Evolutionary conservation across 2,113 vertebrate genomes (phyloP), one percentile per base, ranked within the genome.

Genomic region (Fukomys damarensis): DNA sequence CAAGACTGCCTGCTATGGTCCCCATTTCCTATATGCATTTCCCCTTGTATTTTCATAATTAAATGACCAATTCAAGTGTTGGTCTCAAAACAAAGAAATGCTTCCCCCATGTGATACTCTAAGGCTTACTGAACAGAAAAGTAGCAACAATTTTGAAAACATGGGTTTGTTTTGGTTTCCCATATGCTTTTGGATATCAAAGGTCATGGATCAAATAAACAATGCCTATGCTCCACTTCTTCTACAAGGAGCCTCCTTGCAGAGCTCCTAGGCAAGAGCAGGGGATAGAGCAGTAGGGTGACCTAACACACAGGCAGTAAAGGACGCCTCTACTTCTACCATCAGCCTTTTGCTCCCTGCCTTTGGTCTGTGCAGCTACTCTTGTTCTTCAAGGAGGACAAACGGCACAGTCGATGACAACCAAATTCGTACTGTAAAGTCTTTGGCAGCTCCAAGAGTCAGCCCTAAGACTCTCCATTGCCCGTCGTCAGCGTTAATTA

Each of bases 401-500:
- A 41, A 88, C 91, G 66, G 52, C 19, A 49, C 11, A 2, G 19
- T 26, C 38, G 87, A 92, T 95, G 84, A 88, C 77, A 94, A 65
- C 24, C 38, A 86, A n/a, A 81, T 68, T 96, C 80, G 74, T 49
- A 79, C 79, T 65, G 56, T 46, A 89, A 83, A 49, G 5, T 92
- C 79, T 81, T 74, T 11, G 0, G 19, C 35, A 54, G 14, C 58
- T 80, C 66, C 49, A 8, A 77, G 70, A 63, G 49, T 94, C 83
- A 93, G 91, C 89, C 49, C 83, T 76, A 59, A 91, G 86, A 46
- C 16, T 87, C 56, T 41, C 65, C 5, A 46, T 58, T 17, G 56
- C 46, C 63, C 70, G 38, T 77, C 82, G 52, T 96, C 96, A 95
- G 20, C 26, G 24, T 87, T 86, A 85, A 83, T 93, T 93, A 63